phyloP scores from a whole-genome alignment of 2,113 vertebrate genomes.

The Calyptomena viridis region DNA sequence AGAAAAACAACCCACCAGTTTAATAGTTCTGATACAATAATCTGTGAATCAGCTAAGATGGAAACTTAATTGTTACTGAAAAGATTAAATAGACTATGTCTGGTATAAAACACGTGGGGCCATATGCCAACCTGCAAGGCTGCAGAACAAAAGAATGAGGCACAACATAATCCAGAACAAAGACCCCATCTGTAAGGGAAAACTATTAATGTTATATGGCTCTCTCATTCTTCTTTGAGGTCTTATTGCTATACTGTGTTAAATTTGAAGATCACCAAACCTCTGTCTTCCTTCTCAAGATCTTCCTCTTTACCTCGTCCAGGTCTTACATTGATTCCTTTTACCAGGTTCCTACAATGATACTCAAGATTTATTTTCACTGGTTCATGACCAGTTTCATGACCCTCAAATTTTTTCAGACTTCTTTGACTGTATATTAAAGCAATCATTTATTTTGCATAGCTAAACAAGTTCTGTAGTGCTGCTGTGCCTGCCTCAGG shows the following conservation, averaged over 20 bases:
- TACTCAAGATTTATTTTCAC: not conserved
- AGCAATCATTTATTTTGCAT: not conserved
- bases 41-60: constrained; percentile 53
- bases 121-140: constrained; percentile 25
- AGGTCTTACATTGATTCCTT: not conserved
- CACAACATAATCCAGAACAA: constrained; percentile 4
- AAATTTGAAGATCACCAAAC: not conserved
- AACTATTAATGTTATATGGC: not conserved
- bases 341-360: rapidly evolving
- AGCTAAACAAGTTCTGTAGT: not conserved
- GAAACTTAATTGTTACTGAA: constrained; percentile 71
- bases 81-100: constrained; percentile 64
- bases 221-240: not conserved
- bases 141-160: not conserved
- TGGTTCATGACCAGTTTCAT: not conserved
- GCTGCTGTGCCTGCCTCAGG: no score
- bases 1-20: constrained; percentile 48
- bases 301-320: not conserved
- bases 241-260: not conserved
- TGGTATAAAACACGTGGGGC: constrained; percentile 28
- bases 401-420: not conserved
- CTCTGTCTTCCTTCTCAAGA: not conserved
- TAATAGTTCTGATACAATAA: constrained; percentile 71
- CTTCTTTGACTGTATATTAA: not conserved
- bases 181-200: not conserved